A percentile compares a stretch with the other conserved stretches of the same genome.
Evolutionary conservation across 1,140 invertebrate genomes (phyloP).

Genomic region (Drosophila funebris): DNA sequence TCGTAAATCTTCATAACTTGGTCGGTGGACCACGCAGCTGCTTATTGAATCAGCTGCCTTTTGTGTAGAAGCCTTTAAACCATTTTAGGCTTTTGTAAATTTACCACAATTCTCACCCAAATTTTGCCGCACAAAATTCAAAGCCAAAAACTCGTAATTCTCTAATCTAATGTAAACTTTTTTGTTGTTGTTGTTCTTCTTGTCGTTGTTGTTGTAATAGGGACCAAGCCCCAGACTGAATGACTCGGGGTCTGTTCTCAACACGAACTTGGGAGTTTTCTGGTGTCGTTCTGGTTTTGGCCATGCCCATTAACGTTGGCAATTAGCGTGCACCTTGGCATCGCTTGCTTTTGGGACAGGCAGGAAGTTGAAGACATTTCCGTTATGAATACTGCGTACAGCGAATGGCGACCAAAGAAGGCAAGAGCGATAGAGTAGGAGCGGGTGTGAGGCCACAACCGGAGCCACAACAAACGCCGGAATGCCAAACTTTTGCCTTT

Average conservation of each 20-base stretch:
- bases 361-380: slow-evolving; percentile 60
- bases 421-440: not conserved
- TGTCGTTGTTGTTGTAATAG: slow-evolving; percentile 2
- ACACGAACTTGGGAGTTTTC: slow-evolving; percentile 6
- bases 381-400: slow-evolving; percentile 62
- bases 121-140: slow-evolving; percentile 11
- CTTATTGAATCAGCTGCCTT: slow-evolving; percentile 31
- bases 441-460: slow-evolving; percentile 1
- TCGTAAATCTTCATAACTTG: slow-evolving; percentile 45
- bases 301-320: slow-evolving; percentile 70
- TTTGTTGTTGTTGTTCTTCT: not conserved
- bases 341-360: slow-evolving; percentile 9
- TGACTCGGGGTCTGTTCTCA: not conserved
- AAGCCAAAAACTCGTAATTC: slow-evolving; percentile 27
- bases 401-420: not conserved
- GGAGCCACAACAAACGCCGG: slow-evolving; percentile 34
- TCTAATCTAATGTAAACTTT: slow-evolving; percentile 70
- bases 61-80: slow-evolving; percentile 37
- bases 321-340: slow-evolving; percentile 72
- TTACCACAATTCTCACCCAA: slow-evolving; percentile 18
- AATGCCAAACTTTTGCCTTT: slow-evolving; percentile 67
- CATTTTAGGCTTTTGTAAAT: slow-evolving; percentile 29
- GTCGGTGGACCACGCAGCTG: not conserved
- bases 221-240: slow-evolving; percentile 3
- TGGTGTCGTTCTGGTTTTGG: slow-evolving; percentile 14